These are phyloP conservation scores for Myopa tessellatipennis DNA, from an alignment of 2,888 invertebrate genomes.

Conservation along the genomic window DNA sequence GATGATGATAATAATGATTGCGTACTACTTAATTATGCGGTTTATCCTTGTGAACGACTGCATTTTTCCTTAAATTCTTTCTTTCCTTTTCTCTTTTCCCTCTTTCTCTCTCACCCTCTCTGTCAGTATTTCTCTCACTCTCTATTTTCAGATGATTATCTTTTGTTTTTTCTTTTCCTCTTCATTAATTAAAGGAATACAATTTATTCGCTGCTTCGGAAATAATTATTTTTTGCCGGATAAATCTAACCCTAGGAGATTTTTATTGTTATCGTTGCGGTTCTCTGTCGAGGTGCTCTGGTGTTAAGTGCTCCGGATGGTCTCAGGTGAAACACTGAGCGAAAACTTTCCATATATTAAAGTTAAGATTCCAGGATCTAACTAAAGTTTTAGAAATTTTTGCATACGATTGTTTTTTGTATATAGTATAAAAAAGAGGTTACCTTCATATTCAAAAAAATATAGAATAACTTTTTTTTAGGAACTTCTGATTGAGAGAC, in stretches of 20 bases:
- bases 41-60: slow-evolving; percentile 1
- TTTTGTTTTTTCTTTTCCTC: neutral
- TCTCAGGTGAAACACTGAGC: slow-evolving; percentile 1
- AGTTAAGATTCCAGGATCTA: neutral
- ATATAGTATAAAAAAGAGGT: no score
- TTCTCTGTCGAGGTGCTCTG: neutral
- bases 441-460: no score
- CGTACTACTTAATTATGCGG: neutral
- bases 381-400: no score
- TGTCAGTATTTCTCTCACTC: no score
- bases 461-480: no score
- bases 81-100: no score
- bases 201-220: slow-evolving; percentile 24
- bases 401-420: no score
- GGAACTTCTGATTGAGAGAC: no score
- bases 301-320: neutral
- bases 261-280: neutral
- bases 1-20: neutral
- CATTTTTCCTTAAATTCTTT: no score
- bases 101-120: no score
- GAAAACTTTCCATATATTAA: neutral
- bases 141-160: no score
- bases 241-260: slow-evolving; percentile 22
- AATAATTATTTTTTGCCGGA: slow-evolving; percentile 12
- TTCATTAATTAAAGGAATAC: slow-evolving; percentile 23